Evolutionary conservation across 2,797 vertebrate species (phyloP).

Genomic region (Ataeniobius toweri): DNA sequence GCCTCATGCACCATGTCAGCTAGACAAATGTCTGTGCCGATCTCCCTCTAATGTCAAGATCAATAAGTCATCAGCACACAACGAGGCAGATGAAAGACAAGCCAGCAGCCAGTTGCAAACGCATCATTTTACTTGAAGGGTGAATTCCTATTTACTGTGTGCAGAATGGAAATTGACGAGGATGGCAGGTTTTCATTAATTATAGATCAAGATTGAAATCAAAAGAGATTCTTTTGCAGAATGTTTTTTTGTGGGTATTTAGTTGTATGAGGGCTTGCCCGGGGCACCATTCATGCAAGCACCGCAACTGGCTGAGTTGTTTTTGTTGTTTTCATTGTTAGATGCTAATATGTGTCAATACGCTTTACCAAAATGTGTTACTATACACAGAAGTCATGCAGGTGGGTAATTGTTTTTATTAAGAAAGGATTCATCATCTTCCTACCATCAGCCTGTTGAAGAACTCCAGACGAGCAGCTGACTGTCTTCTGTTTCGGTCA

Average conservation of each 20-base stretch:
- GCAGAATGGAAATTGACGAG: neutral
- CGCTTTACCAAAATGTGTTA: neutral
- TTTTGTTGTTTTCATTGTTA: neutral
- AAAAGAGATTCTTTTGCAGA: neutral
- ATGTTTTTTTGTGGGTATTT: neutral
- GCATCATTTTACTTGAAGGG: conserved; percentile 22
- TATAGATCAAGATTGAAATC: conserved; percentile 30
- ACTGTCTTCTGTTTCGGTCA: conserved; percentile 60
- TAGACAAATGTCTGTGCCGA: conserved; percentile 35
- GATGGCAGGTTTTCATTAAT: conserved; percentile 37
- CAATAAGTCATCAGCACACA: conserved; percentile 46
- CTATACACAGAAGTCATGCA: neutral
- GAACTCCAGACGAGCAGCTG: conserved; percentile 65
- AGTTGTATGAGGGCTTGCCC: neutral
- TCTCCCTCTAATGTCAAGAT: conserved; percentile 41
- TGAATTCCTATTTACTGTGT: neutral
- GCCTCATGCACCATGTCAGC: conserved; percentile 19
- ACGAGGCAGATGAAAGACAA: conserved; percentile 5
- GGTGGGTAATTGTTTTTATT: neutral
- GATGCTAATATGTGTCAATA: neutral
- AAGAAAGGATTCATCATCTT: neutral
- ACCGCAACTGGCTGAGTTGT: neutral
- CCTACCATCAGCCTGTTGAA: conserved; percentile 81
- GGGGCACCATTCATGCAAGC: neutral
- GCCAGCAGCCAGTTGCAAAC: conserved; percentile 4